Evolutionary conservation across 1,140 invertebrate genomes (phyloP).

Genomic region (Halesus radiatus): DNA sequence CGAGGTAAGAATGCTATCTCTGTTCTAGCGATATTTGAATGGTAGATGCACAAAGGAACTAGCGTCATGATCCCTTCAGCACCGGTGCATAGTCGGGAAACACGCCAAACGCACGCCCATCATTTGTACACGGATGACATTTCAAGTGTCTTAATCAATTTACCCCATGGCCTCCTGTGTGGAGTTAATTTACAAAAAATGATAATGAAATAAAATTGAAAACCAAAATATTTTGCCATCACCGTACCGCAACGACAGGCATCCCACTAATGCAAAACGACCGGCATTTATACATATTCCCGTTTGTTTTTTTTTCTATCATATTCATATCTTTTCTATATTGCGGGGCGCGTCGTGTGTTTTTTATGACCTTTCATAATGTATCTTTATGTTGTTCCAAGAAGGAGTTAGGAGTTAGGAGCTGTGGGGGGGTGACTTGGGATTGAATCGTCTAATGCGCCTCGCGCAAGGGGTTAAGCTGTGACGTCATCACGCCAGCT

Average conservation of each 20-base stretch:
- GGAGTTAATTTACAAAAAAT: too few relatives aligned
- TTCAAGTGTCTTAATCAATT: too few relatives aligned
- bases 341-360: conserved; percentile 56
- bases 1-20: too few relatives aligned
- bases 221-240: background rate
- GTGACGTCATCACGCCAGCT: conserved; percentile 26
- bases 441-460: conserved; percentile 55
- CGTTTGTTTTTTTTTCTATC: conserved; percentile 47
- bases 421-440: conserved; percentile 52
- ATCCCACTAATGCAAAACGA: conserved; percentile 55
- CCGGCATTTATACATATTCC: conserved; percentile 55
- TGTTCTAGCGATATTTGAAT: too few relatives aligned
- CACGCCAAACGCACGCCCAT: too few relatives aligned
- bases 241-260: conserved; percentile 40
- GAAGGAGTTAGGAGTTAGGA: conserved; percentile 16
- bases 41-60: too few relatives aligned
- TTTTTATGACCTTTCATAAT: conserved; percentile 58
- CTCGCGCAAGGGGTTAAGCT: conserved; percentile 15
- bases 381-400: conserved; percentile 56
- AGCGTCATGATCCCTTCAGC: too few relatives aligned
- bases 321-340: conserved; percentile 58
- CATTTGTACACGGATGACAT: too few relatives aligned
- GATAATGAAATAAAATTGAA: too few relatives aligned
- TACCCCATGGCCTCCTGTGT: too few relatives aligned
- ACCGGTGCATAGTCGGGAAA: too few relatives aligned